These are phyloP conservation scores for Zaprionus tsacasi DNA, from an alignment of 1,140 invertebrate genomes.

Conservation along the genomic window DNA sequence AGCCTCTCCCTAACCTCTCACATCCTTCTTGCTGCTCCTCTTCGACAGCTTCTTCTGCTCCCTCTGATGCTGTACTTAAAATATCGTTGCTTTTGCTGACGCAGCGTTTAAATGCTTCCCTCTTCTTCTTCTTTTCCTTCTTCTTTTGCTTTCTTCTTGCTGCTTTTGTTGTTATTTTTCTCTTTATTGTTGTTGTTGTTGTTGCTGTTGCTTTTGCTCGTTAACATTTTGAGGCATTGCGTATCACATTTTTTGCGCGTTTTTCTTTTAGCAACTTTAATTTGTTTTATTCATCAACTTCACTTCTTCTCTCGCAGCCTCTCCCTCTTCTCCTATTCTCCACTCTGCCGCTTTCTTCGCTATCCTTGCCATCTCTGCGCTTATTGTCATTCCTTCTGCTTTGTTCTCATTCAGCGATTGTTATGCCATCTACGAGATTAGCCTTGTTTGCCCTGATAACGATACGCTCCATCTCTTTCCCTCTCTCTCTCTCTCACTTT, in stretches of 20 bases:
- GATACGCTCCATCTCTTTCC: not conserved
- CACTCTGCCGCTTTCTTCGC: not conserved
- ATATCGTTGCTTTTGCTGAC: slow-evolving; percentile 70
- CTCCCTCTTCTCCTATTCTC: not conserved
- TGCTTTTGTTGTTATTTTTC: slow-evolving; percentile 25
- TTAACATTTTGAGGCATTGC: slow-evolving; percentile 37
- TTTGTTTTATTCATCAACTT: slow-evolving; percentile 16
- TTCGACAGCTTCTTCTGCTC: slow-evolving; percentile 14
- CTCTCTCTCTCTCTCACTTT: not conserved
- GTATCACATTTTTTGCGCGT: slow-evolving; percentile 22
- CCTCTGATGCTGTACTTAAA: slow-evolving; percentile 56
- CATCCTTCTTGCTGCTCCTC: slow-evolving; percentile 5
- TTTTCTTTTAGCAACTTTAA: slow-evolving; percentile 15
- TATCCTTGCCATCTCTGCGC: slow-evolving; percentile 8
- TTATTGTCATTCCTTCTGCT: slow-evolving; percentile 22
- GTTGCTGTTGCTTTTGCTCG: slow-evolving; percentile 17
- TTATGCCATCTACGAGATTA: slow-evolving; percentile 25
- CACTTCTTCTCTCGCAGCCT: not conserved
- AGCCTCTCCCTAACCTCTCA: not conserved
- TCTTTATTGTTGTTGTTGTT: slow-evolving; percentile 10
- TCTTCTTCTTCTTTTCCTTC: not conserved
- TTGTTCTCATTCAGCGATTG: slow-evolving; percentile 13
- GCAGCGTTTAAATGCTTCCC: slow-evolving; percentile 52
- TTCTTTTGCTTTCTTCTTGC: not conserved
- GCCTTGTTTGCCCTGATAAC: slow-evolving; percentile 13